Percentiles rank a stretch among this genome's conserved stretches.
These are phyloP conservation scores for Oreotrochilus melanogaster DNA, from an alignment of 2,113 vertebrate genomes.

Conservation along the genomic window DNA sequence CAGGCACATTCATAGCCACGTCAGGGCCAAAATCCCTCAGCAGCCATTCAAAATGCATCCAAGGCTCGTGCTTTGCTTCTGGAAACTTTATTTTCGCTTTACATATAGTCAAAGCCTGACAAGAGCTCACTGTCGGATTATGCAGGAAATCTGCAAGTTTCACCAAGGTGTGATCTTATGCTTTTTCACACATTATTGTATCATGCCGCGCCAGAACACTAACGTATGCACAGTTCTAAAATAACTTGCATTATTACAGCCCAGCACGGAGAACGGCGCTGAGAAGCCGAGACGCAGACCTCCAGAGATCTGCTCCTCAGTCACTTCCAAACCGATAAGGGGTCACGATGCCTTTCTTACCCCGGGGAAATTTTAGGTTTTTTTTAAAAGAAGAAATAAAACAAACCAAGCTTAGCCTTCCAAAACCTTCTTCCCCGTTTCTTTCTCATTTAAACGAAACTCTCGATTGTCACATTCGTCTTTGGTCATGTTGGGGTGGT, in stretches of 20 bases:
- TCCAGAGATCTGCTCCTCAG: constrained; percentile 38
- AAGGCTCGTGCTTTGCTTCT: constrained; percentile 48
- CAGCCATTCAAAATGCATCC: constrained; percentile 47
- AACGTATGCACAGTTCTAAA: constrained; percentile 82
- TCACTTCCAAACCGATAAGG: neutral
- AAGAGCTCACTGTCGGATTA: constrained; percentile 79
- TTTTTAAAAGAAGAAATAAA: neutral
- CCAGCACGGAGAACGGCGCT: constrained; percentile 36
- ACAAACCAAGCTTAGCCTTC: neutral
- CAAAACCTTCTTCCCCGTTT: neutral
- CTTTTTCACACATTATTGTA: constrained; percentile 82
- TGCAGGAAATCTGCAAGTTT: constrained; percentile 81
- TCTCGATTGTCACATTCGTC: constrained; percentile 40
- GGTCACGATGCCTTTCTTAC: constrained; percentile 18
- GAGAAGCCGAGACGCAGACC: constrained; percentile 31
- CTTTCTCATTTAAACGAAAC: constrained; percentile 32
- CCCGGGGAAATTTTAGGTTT: neutral
- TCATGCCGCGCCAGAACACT: constrained; percentile 76
- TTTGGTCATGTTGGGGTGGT: constrained; percentile 47
- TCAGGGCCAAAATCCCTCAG: constrained; percentile 37
- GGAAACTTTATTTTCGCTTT: constrained; percentile 74
- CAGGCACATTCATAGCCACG: neutral
- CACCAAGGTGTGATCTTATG: constrained; percentile 81
- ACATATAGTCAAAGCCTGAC: constrained; percentile 75
- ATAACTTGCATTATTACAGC: constrained; percentile 76